phyloP scores from a whole-genome alignment of 2,113 vertebrate genomes.

The Anguilla rostrata region DNA sequence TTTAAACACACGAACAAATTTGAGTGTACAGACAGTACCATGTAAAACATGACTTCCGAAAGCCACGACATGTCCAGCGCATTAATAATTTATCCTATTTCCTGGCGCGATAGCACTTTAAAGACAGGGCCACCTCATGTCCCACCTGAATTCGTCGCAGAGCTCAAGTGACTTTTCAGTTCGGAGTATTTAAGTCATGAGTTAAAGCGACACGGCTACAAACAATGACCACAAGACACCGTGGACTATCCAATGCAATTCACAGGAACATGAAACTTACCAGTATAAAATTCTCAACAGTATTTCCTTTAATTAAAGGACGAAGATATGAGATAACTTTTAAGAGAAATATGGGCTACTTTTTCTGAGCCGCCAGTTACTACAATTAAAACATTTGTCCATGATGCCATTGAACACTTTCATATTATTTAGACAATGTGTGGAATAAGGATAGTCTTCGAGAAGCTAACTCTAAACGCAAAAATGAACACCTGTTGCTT shows the following conservation, averaged over 20 bases:
- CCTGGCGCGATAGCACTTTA: not conserved
- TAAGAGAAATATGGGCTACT: too few species aligned
- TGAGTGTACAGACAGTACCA: not conserved
- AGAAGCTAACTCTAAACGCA: not conserved
- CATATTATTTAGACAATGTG: not conserved
- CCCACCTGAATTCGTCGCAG: not conserved
- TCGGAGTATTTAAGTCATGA: not conserved
- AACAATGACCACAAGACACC: not conserved
- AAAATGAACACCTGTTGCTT: not conserved
- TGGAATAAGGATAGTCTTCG: not conserved
- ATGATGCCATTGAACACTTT: not conserved
- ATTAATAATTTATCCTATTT: not conserved
- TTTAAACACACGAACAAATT: not conserved
- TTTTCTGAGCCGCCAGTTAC: not conserved
- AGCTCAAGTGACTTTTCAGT: constrained; percentile 3
- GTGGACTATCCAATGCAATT: not conserved
- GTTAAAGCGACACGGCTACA: not conserved
- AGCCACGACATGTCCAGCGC: not conserved
- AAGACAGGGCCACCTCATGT: not conserved
- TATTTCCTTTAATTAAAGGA: not conserved
- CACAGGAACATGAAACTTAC: not conserved
- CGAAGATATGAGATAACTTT: not conserved
- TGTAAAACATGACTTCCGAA: not conserved
- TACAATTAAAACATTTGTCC: not conserved
- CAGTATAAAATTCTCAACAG: not conserved